A percentile compares a stretch with the other conserved stretches of the same genome.
These are phyloP conservation scores for Casuarius casuarius DNA, from an alignment of 2,113 vertebrate species.

Conservation along the genomic window DNA sequence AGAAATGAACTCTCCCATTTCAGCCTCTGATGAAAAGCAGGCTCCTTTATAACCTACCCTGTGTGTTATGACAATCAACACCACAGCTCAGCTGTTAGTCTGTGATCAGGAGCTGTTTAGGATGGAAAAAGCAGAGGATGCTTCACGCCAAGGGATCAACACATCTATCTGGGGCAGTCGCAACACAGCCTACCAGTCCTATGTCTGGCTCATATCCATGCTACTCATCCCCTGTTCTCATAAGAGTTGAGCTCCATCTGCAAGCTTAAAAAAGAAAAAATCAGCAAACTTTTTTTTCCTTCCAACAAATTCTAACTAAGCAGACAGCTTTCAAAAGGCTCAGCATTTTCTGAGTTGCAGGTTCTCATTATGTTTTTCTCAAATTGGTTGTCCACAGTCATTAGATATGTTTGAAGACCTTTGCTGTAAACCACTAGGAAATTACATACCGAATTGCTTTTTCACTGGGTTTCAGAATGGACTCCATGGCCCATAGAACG, in stretches of 20 bases:
- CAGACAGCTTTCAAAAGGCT: slow-evolving; percentile 27
- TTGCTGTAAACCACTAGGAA: slow-evolving; percentile 1
- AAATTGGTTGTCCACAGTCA: slow-evolving; percentile 8
- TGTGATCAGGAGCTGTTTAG: slow-evolving; percentile 34
- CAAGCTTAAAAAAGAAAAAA: slow-evolving; percentile 30
- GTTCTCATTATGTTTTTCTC: slow-evolving; percentile 8
- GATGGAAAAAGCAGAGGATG: slow-evolving; percentile 41
- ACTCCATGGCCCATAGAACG: not conserved
- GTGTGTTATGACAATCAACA: not conserved
- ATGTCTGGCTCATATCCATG: slow-evolving; percentile 25
- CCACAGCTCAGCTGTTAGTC: slow-evolving; percentile 34
- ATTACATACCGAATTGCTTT: not conserved
- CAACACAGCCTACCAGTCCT: slow-evolving; percentile 61
- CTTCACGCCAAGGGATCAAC: slow-evolving; percentile 47
- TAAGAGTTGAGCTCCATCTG: slow-evolving; percentile 43
- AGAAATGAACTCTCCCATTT: not conserved
- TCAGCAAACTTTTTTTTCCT: not conserved
- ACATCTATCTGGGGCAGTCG: slow-evolving; percentile 64
- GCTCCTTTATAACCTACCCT: not conserved
- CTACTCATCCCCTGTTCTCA: not conserved
- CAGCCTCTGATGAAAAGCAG: not conserved
- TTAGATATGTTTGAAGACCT: slow-evolving; percentile 24
- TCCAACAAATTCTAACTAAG: slow-evolving; percentile 4
- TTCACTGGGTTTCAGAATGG: not conserved
- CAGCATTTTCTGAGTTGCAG: slow-evolving; percentile 34